phyloP scores from a whole-genome alignment of 2,888 invertebrate species.

The Tipula confusa region DNA sequence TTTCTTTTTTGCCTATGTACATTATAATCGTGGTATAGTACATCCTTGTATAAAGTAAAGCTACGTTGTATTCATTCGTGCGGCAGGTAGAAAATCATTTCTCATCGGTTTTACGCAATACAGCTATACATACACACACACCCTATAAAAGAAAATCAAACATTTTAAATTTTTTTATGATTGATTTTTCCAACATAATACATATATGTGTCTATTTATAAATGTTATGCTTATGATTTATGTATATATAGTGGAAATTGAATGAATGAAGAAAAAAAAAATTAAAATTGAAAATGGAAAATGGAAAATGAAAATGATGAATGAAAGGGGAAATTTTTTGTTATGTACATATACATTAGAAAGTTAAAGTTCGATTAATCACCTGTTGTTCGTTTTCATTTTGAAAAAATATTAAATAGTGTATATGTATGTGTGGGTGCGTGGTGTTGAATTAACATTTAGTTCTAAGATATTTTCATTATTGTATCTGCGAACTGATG shows the following conservation, averaged over 20 bases:
- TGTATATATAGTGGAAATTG: background rate
- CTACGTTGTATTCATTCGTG: background rate
- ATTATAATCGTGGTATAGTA: background rate
- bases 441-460: background rate
- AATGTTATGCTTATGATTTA: background rate
- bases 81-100: background rate
- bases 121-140: background rate
- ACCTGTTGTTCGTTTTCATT: background rate
- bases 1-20: background rate
- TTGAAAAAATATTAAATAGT: background rate
- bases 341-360: background rate
- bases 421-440: background rate
- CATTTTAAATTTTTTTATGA: background rate
- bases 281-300: background rate
- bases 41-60: background rate
- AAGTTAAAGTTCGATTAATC: conserved; percentile 20
- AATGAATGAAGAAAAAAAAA: background rate
- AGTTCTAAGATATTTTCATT: background rate
- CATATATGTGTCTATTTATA: background rate
- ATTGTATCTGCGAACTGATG: background rate
- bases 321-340: background rate
- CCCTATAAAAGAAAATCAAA: background rate
- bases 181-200: background rate
- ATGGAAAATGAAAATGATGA: background rate
- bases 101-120: background rate